Conservation (phyloP, 53 echinoderm and acorn worm genomes). For the Apostichopus leukothele region DNA sequence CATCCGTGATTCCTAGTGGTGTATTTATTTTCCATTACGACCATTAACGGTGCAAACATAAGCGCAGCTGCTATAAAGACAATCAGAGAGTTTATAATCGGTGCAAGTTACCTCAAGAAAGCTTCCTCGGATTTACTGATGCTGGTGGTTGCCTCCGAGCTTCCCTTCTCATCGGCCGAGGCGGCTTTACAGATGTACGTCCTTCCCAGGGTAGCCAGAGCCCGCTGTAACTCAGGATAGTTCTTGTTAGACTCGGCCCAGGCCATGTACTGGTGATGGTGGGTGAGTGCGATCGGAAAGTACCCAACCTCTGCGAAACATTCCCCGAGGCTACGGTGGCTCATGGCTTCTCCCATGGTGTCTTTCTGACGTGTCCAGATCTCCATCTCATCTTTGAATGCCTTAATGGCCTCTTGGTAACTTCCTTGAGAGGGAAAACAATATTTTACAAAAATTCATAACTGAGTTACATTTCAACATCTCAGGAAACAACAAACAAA, state of each 20-base stretch:
- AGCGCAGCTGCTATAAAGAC: too few relatives aligned
- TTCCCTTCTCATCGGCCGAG: constrained; percentile 45
- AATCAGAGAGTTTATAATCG: too few relatives aligned
- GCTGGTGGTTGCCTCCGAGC: constrained; percentile 38
- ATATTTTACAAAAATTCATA: background rate
- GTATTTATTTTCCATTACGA: too few relatives aligned
- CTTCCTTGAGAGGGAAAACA: constrained; percentile 52
- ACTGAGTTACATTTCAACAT: too few relatives aligned
- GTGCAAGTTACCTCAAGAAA: background rate
- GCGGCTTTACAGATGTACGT: constrained; percentile 87
- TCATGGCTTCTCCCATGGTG: constrained; percentile 84
- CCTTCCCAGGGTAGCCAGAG: constrained; percentile 89
- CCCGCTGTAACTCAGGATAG: constrained; percentile 86
- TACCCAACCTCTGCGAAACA: constrained; percentile 83
- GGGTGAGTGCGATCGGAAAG: constrained; percentile 68
- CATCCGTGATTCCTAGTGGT: too few relatives aligned
- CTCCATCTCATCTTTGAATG: constrained; percentile 74
- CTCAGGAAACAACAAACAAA: too few relatives aligned
- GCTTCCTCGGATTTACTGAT: constrained; percentile 19
- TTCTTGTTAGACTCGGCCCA: constrained; percentile 73
- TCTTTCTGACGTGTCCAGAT: constrained; percentile 84
- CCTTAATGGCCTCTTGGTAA: constrained; percentile 82
- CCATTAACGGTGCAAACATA: too few relatives aligned
- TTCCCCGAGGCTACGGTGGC: constrained; percentile 88
- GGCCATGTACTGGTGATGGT: constrained; percentile 78